Evolutionary conservation across 2,113 vertebrate genomes (phyloP).

Genomic region (Dolichallabes microphthalmus): DNA sequence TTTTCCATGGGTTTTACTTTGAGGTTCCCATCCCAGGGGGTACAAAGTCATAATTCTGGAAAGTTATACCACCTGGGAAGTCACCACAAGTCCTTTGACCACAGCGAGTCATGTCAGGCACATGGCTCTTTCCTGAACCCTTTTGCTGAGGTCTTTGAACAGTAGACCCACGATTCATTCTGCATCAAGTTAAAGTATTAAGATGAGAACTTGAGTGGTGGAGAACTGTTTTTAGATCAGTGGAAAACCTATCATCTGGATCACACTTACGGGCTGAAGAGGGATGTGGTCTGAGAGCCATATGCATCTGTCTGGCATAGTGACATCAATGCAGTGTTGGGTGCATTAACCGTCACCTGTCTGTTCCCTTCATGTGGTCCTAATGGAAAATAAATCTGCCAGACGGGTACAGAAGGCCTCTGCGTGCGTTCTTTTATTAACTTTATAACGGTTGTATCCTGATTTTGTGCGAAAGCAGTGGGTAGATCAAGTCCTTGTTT

Average conservation of each 20-base stretch:
- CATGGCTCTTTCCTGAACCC: conserved; percentile 18
- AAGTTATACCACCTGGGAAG: conserved; percentile 24
- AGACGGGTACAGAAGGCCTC: conserved; percentile 26
- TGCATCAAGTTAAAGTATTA: not conserved
- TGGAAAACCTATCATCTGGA: conserved; percentile 50
- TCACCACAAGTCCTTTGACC: conserved; percentile 3
- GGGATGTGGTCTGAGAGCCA: conserved; percentile 57
- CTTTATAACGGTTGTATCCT: conserved; percentile 57
- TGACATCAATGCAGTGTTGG: conserved; percentile 42
- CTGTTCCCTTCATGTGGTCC: conserved; percentile 67
- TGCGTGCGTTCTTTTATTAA: conserved; percentile 52
- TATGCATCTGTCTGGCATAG: conserved; percentile 46
- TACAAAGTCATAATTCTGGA: not conserved
- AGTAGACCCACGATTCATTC: conserved; percentile 7
- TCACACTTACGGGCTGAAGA: conserved; percentile 27
- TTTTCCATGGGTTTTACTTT: conserved; percentile 7
- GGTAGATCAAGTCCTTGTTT: conserved; percentile 63
- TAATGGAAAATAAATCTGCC: conserved; percentile 63
- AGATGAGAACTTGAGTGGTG: not conserved
- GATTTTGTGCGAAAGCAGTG: conserved; percentile 64
- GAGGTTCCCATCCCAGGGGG: not conserved
- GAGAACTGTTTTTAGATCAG: conserved; percentile 2
- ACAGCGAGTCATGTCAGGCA: conserved; percentile 25
- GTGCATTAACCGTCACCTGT: conserved; percentile 59
- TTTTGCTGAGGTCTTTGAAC: conserved; percentile 3